Evolutionary conservation across 2,797 vertebrate genomes (phyloP), one percentile per base, ranked within the genome.

Genomic region (Semotilus atromaculatus): DNA sequence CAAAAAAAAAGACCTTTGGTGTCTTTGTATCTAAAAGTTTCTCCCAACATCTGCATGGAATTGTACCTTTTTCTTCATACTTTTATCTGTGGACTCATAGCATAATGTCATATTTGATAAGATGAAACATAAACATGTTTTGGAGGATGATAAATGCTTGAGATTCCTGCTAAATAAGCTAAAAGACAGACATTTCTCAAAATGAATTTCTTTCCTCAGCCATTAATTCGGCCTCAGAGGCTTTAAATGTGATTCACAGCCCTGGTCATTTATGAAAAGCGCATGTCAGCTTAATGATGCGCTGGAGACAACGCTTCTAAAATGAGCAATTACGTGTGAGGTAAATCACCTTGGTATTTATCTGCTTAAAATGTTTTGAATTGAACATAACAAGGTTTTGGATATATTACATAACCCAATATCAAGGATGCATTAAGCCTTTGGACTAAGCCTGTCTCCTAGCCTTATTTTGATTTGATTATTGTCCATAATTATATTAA

Each of bases 231-330:
- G 38, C 76, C 70, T 64, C 38, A 55, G 72, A 34, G n/a, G 75
- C 70, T 73, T 83, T 62, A 84, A 48, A 81, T 86, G 48, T 38
- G 72, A 82, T 72, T 82, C 81, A 77, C 66, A 45, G 45, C 80
- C 88, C 34, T 51, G 3, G 70, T 62, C 23, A 38, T 83, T 86
- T n/a, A 45, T 55, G 29, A 31, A 81, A 67, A 81, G 51, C 21
- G 10, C 14, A 53, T 10, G n/a, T 81, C 76, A 81, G 18, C 38
- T 23, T 83, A 81, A 83, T 26, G 34, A 66, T 31, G 48, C 83
- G 62, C 9, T 45, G 34, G 58, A 82, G 74, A 58, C 51, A 43
- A 26, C 5, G 36, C 26, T n/a, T 71, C 81, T 85, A 84, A 9
- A 11, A 29, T 36, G 43, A 83, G 55, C 62, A 51, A 73, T 86